These are phyloP conservation scores for Tenualosa ilisha DNA, from an alignment of 2,797 vertebrate species.

Conservation along the genomic window DNA sequence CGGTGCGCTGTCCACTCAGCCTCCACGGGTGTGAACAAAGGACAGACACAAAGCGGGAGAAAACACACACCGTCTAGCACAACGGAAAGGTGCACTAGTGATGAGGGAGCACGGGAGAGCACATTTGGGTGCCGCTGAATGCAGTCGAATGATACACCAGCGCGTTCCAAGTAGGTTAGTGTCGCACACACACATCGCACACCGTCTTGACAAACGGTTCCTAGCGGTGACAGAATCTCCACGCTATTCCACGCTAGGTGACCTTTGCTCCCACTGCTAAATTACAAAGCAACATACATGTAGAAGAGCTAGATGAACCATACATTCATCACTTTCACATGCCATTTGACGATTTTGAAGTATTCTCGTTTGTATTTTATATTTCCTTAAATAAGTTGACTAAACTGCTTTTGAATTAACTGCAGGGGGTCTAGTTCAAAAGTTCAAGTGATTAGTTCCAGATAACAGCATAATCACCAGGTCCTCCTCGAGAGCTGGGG, in stretches of 20 bases:
- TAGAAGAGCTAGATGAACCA: not conserved
- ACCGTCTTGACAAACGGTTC: not conserved
- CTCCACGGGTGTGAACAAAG: conserved; percentile 33
- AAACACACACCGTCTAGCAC: not conserved
- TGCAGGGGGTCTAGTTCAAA: conserved; percentile 13
- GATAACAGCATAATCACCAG: not conserved
- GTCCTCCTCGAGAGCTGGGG: not conserved
- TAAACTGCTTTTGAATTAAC: not conserved
- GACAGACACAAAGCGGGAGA: conserved; percentile 9
- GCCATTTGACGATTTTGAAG: not conserved
- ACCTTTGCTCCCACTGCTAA: not conserved
- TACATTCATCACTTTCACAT: not conserved
- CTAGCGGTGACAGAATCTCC: not conserved
- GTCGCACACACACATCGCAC: not conserved
- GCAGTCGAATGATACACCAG: not conserved
- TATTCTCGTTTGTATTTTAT: not conserved
- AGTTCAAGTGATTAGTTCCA: conserved; percentile 13
- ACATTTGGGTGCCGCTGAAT: not conserved
- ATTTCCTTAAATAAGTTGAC: not conserved
- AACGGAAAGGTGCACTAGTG: not conserved
- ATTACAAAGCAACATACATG: not conserved
- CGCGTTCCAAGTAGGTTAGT: not conserved
- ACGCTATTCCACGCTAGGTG: not conserved
- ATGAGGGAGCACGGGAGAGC: not conserved
- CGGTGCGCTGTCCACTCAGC: conserved; percentile 55